Evolutionary conservation across 1,140 invertebrate species (phyloP).

Genomic region (Venustaconcha ellipsiformis): DNA sequence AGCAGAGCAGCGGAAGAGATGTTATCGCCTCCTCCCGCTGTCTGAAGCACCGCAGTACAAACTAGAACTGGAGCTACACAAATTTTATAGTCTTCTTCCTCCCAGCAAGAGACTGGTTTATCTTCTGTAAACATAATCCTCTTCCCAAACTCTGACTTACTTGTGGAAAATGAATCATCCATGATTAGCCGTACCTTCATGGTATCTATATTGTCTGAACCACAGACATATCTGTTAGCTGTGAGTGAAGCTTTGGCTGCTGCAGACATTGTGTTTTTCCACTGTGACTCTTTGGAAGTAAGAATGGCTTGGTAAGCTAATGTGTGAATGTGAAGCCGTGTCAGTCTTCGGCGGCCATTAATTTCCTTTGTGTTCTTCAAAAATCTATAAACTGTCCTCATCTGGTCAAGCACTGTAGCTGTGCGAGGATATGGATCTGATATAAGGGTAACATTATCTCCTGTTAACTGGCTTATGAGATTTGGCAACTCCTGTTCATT

Average conservation of each 20-base stretch:
- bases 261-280: constrained; percentile 81
- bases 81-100: constrained; percentile 78
- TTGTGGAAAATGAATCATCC: constrained; percentile 88
- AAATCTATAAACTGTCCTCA: constrained; percentile 77
- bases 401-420: constrained; percentile 85
- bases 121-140: constrained; percentile 53
- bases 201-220: constrained; percentile 78
- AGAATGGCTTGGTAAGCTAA: constrained; percentile 89
- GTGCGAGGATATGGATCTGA: constrained; percentile 85
- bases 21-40: constrained; percentile 89
- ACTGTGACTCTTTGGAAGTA: constrained; percentile 72
- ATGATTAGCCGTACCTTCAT: constrained; percentile 80
- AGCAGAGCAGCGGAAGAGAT: constrained; percentile 87
- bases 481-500: constrained; percentile 90
- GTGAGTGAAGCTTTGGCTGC: constrained; percentile 87
- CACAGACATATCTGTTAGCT: constrained; percentile 87
- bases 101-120: constrained; percentile 85
- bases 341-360: constrained; percentile 73
- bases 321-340: constrained; percentile 88
- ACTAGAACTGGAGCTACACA: constrained; percentile 89
- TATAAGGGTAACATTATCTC: constrained; percentile 81
- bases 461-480: constrained; percentile 74
- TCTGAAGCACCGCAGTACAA: constrained; percentile 85
- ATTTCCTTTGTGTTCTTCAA: constrained; percentile 66
- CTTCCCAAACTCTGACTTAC: constrained; percentile 34